Base-by-base conservation (phyloP, 1,140 invertebrate species). In the Atta colombica region DNA sequence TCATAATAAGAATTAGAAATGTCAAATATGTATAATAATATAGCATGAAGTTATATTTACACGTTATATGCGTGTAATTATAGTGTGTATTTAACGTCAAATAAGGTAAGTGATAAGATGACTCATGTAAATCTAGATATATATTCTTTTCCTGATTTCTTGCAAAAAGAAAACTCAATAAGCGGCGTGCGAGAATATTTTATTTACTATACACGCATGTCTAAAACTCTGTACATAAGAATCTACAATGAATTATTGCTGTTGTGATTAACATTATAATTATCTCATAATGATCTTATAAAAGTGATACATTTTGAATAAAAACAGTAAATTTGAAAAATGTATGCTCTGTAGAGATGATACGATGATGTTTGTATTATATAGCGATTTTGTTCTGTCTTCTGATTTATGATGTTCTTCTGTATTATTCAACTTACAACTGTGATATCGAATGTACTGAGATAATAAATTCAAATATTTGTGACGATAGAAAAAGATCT, bases 41-140 rank as follows among this genome's bases (percentile, higher is more conserved):
- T 45, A 16, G 2, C 60, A 71, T 8, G 10, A 45, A 60, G 10
- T 31, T 80, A 18, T 39, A 51, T 60, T 75, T 84, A 74, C 68
- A 84, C 80, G 69, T 61, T 78, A 35, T 86, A 77, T 8, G 12
- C 28, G 53, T 74, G 35, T 74, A 74, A 81, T 71, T 71, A 51
- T 69, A 82, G 31, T 31, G 35, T 74, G n/a, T 84, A 84, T 84
- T 71, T 75, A 74, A 61, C 55, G 63, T 74, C 80, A 58, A 82
- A 74, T 75, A 84, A 84, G 80, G 80, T 84, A 84, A 84, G 80
- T 84, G 80, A 75, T 63, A 63, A 84, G 80, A 84, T 28, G 61
- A 74, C 31, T 84, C 74, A 84, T 84, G 80, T 60, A 75, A 75
- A 61, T 84, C 55, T 84, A 72, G 39, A 84, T 75, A 25, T 84